A percentile compares a stretch with the other conserved stretches of the same genome.
Evolutionary conservation across 2,888 invertebrate species (phyloP).

Genomic region (Patella depressa): DNA sequence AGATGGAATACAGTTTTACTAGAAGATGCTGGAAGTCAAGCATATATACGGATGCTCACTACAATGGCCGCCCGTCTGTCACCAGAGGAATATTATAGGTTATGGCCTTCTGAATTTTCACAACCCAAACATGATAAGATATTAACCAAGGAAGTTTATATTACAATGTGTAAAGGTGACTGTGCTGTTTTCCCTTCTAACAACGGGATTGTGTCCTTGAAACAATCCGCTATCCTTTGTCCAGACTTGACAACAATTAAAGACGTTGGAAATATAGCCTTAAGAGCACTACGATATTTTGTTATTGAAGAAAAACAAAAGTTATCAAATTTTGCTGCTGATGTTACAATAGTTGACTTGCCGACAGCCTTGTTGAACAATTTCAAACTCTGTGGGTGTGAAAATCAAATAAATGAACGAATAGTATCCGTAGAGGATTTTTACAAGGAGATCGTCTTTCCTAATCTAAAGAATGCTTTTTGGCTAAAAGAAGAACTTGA

Average conservation of each 20-base stretch:
- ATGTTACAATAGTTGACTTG: constrained; percentile 23
- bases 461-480: constrained; percentile 35
- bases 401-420: constrained; percentile 28
- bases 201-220: constrained; percentile 20
- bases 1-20: constrained; percentile 55
- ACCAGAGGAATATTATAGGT: constrained; percentile 8
- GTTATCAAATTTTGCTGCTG: constrained; percentile 29
- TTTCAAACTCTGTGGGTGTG: constrained; percentile 21
- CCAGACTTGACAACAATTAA: constrained; percentile 21
- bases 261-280: constrained; percentile 26
- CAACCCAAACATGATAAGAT: not conserved
- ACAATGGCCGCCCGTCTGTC: constrained; percentile 28
- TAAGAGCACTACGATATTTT: constrained; percentile 25
- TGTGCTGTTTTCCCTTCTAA: constrained; percentile 9
- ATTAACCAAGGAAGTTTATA: constrained; percentile 16
- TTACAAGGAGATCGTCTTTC: constrained; percentile 44
- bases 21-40: constrained; percentile 39
- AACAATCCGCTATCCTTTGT: constrained; percentile 42
- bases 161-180: constrained; percentile 8
- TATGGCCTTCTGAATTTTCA: constrained; percentile 20
- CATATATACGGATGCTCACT: constrained; percentile 44
- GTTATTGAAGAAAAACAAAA: constrained; percentile 7
- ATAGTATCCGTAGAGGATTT: constrained; percentile 37
- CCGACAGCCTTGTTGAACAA: constrained; percentile 16
- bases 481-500: constrained; percentile 33